These are phyloP conservation scores for Physella acuta DNA, from an alignment of 1,140 invertebrate genomes.

Conservation along the genomic window DNA sequence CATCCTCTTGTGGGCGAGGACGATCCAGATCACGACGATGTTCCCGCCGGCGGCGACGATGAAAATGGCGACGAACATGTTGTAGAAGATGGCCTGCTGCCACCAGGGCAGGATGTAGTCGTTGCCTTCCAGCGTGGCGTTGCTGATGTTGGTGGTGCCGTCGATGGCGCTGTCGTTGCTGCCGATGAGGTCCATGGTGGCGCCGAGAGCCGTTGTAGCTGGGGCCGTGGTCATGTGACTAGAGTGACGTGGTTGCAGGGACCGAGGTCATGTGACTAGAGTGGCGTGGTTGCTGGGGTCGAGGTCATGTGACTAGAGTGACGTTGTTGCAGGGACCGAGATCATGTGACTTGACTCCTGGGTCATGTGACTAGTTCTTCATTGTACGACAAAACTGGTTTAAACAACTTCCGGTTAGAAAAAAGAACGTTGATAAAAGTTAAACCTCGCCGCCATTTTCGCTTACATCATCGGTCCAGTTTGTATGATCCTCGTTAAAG, in stretches of 20 bases:
- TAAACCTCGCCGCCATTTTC: too few relatives aligned
- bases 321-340: too few relatives aligned
- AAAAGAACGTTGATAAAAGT: too few relatives aligned
- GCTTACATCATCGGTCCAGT: too few relatives aligned
- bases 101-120: slow-evolving; percentile 47
- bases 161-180: neutral
- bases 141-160: slow-evolving; percentile 10
- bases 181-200: neutral
- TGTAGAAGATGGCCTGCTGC: slow-evolving; percentile 49
- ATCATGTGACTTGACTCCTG: too few relatives aligned
- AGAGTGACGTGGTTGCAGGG: neutral
- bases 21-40: slow-evolving; percentile 93
- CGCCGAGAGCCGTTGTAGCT: neutral
- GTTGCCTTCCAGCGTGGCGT: neutral
- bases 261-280: neutral
- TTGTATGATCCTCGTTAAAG: too few relatives aligned
- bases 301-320: neutral
- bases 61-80: slow-evolving; percentile 79
- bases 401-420: too few relatives aligned
- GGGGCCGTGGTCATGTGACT: neutral
- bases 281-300: neutral
- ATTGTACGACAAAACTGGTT: too few relatives aligned
- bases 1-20: slow-evolving; percentile 83
- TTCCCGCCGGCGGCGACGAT: slow-evolving; percentile 89
- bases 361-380: too few relatives aligned